phyloP scores from a whole-genome alignment of 2,888 invertebrate genomes.

The Nemapogon koenigi region DNA sequence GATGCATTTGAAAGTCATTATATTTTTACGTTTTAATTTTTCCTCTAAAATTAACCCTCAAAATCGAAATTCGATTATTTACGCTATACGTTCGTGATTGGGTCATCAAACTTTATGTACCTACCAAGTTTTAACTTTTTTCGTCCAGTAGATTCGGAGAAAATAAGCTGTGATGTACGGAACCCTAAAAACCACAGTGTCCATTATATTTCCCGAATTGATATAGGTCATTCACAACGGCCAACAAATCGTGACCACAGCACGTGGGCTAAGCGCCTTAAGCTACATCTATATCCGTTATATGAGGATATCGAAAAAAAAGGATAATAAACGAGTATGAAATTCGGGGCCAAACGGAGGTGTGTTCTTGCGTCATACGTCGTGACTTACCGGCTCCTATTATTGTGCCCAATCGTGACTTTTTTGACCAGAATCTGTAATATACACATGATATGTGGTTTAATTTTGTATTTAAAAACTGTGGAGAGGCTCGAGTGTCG shows the following conservation, averaged over 20 bases:
- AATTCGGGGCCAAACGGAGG: slow-evolving; percentile 21
- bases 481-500: too few relatives aligned
- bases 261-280: slow-evolving; percentile 1
- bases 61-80: too few relatives aligned
- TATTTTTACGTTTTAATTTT: too few relatives aligned
- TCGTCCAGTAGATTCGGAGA: too few relatives aligned
- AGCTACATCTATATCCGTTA: slow-evolving; percentile 5
- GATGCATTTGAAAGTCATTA: too few relatives aligned
- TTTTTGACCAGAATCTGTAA: slow-evolving; percentile 31
- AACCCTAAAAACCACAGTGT: not conserved
- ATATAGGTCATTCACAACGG: too few relatives aligned
- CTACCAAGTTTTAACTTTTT: too few relatives aligned
- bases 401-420: slow-evolving; percentile 26
- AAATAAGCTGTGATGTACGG: not conserved
- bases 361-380: slow-evolving; percentile 35
- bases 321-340: slow-evolving; percentile 8
- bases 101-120: too few relatives aligned
- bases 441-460: slow-evolving; percentile 9
- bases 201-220: too few relatives aligned
- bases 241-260: slow-evolving; percentile 1
- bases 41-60: too few relatives aligned
- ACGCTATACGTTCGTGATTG: too few relatives aligned
- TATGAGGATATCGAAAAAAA: slow-evolving; percentile 9
- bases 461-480: slow-evolving; percentile 7
- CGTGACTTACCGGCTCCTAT: slow-evolving; percentile 29